These are phyloP conservation scores for Drosophila imparisetae DNA, from an alignment of 2,888 invertebrate species.

Conservation along the genomic window DNA sequence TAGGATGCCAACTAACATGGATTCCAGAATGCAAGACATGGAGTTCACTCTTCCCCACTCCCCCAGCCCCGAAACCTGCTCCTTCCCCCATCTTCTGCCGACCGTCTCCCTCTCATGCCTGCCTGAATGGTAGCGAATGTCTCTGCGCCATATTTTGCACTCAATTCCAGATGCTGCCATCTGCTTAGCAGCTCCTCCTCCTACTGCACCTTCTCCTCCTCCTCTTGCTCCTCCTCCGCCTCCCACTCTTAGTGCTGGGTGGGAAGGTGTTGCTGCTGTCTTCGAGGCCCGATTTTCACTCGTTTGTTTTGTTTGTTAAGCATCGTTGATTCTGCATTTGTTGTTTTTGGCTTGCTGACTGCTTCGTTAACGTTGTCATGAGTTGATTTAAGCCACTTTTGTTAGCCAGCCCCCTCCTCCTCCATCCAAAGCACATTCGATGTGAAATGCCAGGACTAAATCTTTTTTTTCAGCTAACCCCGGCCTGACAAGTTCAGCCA, in stretches of 20 bases:
- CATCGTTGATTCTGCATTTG: slow-evolving; percentile 23
- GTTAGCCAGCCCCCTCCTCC: slow-evolving; percentile 31
- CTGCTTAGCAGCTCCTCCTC: slow-evolving; percentile 27
- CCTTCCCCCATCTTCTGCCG: too few species aligned
- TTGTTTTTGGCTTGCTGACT: slow-evolving; percentile 59
- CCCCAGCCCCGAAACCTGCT: background rate
- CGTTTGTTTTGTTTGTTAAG: slow-evolving; percentile 68
- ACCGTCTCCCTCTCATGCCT: background rate
- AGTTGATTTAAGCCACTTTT: slow-evolving; percentile 77
- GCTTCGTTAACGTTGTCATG: slow-evolving; percentile 79
- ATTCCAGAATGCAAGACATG: slow-evolving; percentile 66
- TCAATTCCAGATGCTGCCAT: slow-evolving; percentile 66
- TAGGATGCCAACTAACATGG: slow-evolving; percentile 72
- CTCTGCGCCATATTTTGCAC: slow-evolving; percentile 76
- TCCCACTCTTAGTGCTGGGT: slow-evolving; percentile 1
- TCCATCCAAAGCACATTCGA: background rate
- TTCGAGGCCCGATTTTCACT: slow-evolving; percentile 45
- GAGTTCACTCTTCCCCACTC: slow-evolving; percentile 9
- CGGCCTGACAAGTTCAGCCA: slow-evolving; percentile 27
- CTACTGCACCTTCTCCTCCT: slow-evolving; percentile 1
- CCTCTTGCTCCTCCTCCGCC: slow-evolving; percentile 10
- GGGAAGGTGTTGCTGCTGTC: slow-evolving; percentile 50
- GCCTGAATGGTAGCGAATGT: slow-evolving; percentile 8
- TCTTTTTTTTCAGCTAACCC: slow-evolving; percentile 9
- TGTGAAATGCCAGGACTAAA: slow-evolving; percentile 18